phyloP scores from a whole-genome alignment of 2,797 vertebrate species.

The Paratrypauchen microcephalus region DNA sequence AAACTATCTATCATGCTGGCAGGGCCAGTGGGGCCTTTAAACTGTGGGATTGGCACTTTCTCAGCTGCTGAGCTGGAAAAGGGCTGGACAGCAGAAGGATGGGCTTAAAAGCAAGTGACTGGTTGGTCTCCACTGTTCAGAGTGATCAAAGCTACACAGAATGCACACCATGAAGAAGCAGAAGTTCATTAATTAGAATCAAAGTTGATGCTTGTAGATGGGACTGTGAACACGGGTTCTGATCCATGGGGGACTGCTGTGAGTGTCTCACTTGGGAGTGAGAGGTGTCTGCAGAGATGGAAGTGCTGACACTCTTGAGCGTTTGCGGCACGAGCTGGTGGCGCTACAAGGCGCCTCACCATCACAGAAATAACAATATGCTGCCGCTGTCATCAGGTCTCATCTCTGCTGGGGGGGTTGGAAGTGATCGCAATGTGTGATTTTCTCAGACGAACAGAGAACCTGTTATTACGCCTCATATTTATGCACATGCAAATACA shows the following conservation, averaged over 20 bases:
- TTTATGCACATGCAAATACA: conserved; percentile 46
- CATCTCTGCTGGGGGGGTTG: conserved; percentile 82
- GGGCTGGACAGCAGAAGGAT: conserved; percentile 69
- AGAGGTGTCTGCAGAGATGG: conserved; percentile 72
- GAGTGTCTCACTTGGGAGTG: conserved; percentile 69
- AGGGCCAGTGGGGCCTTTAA: conserved; percentile 82
- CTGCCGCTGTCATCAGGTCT: conserved; percentile 84
- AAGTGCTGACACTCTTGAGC: conserved; percentile 64
- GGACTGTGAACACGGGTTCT: conserved; percentile 61
- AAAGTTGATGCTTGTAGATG: conserved; percentile 43
- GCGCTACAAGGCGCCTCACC: conserved; percentile 58
- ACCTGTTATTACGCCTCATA: conserved; percentile 78
- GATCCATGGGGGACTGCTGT: conserved; percentile 53
- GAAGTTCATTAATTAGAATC: conserved; percentile 56
- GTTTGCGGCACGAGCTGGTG: conserved; percentile 32
- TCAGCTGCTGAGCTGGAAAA: conserved; percentile 90
- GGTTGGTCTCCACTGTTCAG: conserved; percentile 18
- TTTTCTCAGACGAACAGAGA: conserved; percentile 84
- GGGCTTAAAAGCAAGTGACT: conserved; percentile 64
- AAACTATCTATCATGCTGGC: conserved; percentile 89
- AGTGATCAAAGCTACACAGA: conserved; percentile 24
- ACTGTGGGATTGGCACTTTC: conserved; percentile 91
- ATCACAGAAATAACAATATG: conserved; percentile 75
- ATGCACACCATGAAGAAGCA: conserved; percentile 20
- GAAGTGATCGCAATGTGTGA: conserved; percentile 78